phyloP scores from a whole-genome alignment of 2,797 vertebrate species.

The Chanos chanos region DNA sequence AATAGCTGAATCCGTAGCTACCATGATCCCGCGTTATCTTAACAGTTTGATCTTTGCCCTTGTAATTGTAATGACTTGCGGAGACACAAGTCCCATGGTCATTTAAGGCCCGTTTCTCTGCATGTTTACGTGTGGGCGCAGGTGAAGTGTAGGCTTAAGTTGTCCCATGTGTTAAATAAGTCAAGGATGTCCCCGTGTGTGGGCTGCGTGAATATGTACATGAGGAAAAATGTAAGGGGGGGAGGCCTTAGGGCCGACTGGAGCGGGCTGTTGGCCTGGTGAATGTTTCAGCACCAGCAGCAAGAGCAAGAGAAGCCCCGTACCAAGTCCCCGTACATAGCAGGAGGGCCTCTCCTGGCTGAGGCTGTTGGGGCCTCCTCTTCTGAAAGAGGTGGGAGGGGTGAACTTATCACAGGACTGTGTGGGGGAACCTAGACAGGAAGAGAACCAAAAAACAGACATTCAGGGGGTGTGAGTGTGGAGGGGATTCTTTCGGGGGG shows the following conservation, averaged over 20 bases:
- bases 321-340: conserved; percentile 7
- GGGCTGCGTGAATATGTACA: conserved; percentile 13
- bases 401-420: conserved; percentile 46
- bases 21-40: conserved; percentile 11
- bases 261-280: conserved; percentile 37
- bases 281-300: conserved; percentile 50
- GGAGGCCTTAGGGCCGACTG: conserved; percentile 25
- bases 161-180: no score
- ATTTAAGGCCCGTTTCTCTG: no score
- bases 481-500: neutral
- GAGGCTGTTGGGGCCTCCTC: conserved; percentile 5
- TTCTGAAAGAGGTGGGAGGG: conserved; percentile 31
- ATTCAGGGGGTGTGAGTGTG: neutral
- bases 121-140: no score
- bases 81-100: no score
- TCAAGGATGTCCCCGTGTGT: no score
- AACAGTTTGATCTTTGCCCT: no score
- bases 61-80: no score
- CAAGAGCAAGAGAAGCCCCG: conserved; percentile 36
- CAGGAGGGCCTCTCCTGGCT: conserved; percentile 13
- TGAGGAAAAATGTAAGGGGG: neutral
- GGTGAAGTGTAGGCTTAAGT: no score
- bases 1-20: no score
- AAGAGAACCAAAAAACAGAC: conserved; percentile 27
- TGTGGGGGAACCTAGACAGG: conserved; percentile 42